phyloP scores from a whole-genome alignment of 2,888 invertebrate species.

The Spodoptera exigua region DNA sequence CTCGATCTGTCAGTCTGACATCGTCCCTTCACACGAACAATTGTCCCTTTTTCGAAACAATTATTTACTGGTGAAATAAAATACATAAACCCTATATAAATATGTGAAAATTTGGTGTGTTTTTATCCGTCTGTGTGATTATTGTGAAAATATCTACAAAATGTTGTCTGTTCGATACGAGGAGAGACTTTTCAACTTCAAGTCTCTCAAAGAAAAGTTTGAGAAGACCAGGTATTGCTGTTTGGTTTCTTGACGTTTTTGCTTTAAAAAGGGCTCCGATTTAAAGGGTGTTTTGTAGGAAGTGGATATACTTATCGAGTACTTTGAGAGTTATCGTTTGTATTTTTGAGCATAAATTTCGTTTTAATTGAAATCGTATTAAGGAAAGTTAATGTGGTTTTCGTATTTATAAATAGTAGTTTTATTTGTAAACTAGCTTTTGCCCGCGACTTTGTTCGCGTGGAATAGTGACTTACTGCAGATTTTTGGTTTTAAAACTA shows the following conservation, averaged over 20 bases:
- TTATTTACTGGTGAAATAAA: conserved; percentile 3
- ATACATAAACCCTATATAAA: background rate
- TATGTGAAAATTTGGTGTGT: conserved; percentile 36
- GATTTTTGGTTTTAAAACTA: no score
- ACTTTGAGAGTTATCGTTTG: no score
- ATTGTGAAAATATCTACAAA: conserved; percentile 59
- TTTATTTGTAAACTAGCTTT: no score
- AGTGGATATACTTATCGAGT: no score
- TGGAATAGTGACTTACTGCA: no score
- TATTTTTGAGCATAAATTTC: no score
- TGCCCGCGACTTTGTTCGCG: no score
- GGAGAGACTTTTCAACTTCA: conserved; percentile 80
- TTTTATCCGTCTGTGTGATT: conserved; percentile 11
- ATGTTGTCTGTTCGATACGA: conserved; percentile 79
- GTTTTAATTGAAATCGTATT: no score
- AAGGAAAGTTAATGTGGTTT: no score
- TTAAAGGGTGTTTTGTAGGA: no score
- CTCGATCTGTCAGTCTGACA: conserved; percentile 33
- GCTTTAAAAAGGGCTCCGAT: no score
- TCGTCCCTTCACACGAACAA: conserved; percentile 19
- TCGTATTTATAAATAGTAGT: no score
- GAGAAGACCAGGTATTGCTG: conserved; percentile 78
- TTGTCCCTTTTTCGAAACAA: conserved; percentile 6
- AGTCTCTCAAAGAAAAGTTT: conserved; percentile 81
- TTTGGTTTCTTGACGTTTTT: background rate